These are phyloP conservation scores for Halcyon leucocephala DNA, from an alignment of 2,797 vertebrate genomes.

Conservation along the genomic window DNA sequence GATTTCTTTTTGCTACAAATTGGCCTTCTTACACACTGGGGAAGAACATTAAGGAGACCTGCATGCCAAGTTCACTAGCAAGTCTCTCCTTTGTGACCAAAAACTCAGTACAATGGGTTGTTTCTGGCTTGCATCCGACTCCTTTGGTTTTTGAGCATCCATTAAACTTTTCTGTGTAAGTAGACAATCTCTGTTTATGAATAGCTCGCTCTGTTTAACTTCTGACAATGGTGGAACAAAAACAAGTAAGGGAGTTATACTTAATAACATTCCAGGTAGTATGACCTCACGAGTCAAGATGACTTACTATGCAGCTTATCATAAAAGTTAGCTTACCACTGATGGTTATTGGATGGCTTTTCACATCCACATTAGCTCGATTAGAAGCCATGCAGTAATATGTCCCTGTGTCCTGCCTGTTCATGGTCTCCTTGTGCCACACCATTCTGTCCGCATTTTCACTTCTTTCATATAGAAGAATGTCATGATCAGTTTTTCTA, in stretches of 20 bases:
- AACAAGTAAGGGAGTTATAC: background rate
- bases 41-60: background rate
- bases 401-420: constrained; percentile 68
- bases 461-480: background rate
- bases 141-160: background rate
- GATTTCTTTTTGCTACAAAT: background rate
- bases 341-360: constrained; percentile 61
- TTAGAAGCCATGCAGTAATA: constrained; percentile 80
- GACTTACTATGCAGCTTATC: background rate
- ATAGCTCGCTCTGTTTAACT: background rate
- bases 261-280: background rate
- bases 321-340: constrained; percentile 67
- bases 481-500: constrained; percentile 47
- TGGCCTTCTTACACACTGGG: background rate
- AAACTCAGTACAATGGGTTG: background rate
- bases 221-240: background rate
- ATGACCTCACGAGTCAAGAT: background rate
- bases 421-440: constrained; percentile 45
- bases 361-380: constrained; percentile 38
- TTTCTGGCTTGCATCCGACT: background rate
- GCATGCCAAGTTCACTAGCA: background rate
- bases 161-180: background rate
- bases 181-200: background rate
- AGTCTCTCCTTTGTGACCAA: background rate
- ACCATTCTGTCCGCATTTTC: background rate